Conservation (phyloP, 2,797 vertebrate genomes). For the Periparus ater region DNA sequence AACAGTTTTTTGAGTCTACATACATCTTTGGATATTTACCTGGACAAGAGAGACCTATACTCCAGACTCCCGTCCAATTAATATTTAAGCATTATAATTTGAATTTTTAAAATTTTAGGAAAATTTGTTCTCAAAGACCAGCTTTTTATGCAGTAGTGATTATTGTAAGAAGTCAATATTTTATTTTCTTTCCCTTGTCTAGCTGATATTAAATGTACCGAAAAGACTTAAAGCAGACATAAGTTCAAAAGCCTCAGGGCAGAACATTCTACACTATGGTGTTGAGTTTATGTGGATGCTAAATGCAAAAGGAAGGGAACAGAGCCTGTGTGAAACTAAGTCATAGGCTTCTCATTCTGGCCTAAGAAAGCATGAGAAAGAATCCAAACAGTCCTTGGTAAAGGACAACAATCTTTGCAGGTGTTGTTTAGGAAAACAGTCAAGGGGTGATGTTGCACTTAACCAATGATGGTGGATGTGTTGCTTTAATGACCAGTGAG, state of each 20-base stretch:
- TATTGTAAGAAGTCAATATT: not conserved
- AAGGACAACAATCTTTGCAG: no score
- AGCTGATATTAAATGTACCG: not conserved
- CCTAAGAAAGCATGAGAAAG: no score
- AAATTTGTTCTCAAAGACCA: not conserved
- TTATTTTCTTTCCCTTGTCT: not conserved
- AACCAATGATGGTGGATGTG: no score
- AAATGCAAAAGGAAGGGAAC: no score
- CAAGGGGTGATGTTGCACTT: no score
- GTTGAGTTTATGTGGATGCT: not conserved
- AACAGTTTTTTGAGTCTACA: not conserved
- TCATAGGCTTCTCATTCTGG: no score
- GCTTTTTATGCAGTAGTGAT: not conserved
- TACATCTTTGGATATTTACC: not conserved
- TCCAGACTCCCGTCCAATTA: not conserved
- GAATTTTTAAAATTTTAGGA: not conserved
- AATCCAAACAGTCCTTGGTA: no score
- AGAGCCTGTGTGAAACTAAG: no score
- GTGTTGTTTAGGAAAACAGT: no score
- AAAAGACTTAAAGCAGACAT: not conserved
- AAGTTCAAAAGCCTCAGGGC: not conserved
- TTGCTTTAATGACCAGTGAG: no score
- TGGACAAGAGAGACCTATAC: not conserved
- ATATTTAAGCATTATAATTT: not conserved
- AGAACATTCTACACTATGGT: accelerated